These are phyloP conservation scores for Blomia tropicalis DNA, from an alignment of 2,888 invertebrate species.

Conservation along the genomic window DNA sequence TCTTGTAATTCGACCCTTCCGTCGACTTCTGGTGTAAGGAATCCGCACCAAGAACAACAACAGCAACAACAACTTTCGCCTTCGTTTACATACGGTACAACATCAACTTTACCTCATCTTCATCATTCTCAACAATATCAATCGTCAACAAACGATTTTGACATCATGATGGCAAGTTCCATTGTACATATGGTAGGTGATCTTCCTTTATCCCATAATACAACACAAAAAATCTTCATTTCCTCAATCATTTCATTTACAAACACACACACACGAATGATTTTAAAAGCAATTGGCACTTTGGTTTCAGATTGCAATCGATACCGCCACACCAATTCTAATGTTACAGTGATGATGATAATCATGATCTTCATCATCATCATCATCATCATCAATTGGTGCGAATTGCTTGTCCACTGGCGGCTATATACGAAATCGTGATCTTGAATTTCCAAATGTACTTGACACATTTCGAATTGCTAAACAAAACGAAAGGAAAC, in stretches of 20 bases:
- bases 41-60: too few relatives aligned
- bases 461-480: slow-evolving; percentile 7
- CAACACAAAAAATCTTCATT: not conserved
- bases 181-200: slow-evolving; percentile 9
- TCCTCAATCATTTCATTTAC: not conserved
- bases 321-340: too few relatives aligned
- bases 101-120: too few relatives aligned
- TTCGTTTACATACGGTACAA: not conserved
- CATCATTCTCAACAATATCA: not conserved
- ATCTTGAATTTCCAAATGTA: slow-evolving; percentile 3
- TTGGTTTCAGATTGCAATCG: too few relatives aligned
- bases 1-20: not conserved
- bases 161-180: slow-evolving; percentile 13
- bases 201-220: not conserved
- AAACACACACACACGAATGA: too few relatives aligned
- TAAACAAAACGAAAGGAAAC: not conserved
- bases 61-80: too few relatives aligned
- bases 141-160: not conserved
- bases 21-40: not conserved
- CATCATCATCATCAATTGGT: too few relatives aligned
- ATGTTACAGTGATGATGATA: too few relatives aligned
- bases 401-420: too few relatives aligned
- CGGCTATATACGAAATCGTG: too few relatives aligned
- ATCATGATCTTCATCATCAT: too few relatives aligned
- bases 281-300: too few relatives aligned